These are phyloP conservation scores for Anolis sagrei DNA, from an alignment of 2,113 vertebrate genomes.

Conservation along the genomic window DNA sequence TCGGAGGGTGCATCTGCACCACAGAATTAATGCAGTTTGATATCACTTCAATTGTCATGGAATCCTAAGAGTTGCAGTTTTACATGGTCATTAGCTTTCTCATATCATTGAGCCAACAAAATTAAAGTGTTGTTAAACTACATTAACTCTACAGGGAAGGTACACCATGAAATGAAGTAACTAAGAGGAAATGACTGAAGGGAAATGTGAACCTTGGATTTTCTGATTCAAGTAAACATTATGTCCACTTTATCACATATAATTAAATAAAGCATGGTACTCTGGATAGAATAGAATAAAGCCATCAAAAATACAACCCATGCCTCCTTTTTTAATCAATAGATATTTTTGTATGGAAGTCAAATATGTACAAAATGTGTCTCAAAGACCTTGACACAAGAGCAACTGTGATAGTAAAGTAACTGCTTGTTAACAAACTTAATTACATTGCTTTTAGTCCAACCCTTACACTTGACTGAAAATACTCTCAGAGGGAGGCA, in stretches of 20 bases:
- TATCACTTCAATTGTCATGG: too few species aligned
- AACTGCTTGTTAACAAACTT: background rate
- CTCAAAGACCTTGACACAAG: background rate
- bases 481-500: slow-evolving; percentile 2
- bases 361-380: background rate
- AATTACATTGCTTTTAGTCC: background rate
- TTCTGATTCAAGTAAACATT: background rate
- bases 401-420: background rate
- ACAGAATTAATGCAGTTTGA: too few species aligned
- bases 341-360: background rate
- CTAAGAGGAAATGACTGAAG: too few species aligned
- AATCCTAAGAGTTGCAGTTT: too few species aligned
- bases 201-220: background rate
- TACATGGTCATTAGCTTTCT: too few species aligned
- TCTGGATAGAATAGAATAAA: background rate
- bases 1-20: too few species aligned
- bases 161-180: background rate
- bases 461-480: background rate
- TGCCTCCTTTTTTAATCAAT: background rate
- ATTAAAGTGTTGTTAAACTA: too few species aligned
- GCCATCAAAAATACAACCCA: background rate
- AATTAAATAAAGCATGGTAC: background rate
- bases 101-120: too few species aligned
- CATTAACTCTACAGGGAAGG: too few species aligned
- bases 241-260: background rate